Conservation (phyloP, 2,113 vertebrate species). For the Oceanites oceanicus region DNA sequence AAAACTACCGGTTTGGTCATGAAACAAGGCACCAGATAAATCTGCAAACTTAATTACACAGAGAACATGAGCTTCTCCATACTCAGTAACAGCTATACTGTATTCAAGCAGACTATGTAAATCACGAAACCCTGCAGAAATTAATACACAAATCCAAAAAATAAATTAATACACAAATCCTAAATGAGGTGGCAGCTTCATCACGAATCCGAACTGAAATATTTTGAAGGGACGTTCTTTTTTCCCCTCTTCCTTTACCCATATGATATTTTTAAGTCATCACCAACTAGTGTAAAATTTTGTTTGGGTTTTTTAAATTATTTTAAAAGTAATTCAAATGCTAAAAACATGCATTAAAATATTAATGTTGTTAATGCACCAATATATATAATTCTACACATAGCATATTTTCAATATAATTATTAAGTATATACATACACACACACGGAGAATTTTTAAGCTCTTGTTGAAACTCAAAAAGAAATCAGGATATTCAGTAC, state of each 20-base stretch:
- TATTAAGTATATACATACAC: neutral
- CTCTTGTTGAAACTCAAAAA: neutral
- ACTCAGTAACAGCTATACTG: neutral
- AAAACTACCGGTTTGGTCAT: neutral
- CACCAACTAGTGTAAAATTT: neutral
- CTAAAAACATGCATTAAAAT: neutral
- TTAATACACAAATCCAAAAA: neutral
- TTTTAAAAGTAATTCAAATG: neutral
- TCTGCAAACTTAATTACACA: neutral
- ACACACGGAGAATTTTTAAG: neutral
- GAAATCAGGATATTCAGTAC: neutral
- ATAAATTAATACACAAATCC: neutral
- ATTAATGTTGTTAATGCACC: neutral
- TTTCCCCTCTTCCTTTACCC: neutral
- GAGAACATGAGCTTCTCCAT: neutral
- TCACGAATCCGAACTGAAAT: neutral
- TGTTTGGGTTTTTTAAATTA: rapidly evolving
- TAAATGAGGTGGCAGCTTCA: neutral
- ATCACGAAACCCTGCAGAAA: neutral
- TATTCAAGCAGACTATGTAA: neutral
- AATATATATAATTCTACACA: neutral
- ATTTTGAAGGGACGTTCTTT: neutral
- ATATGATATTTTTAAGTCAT: neutral
- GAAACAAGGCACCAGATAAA: neutral
- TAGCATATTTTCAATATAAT: neutral